Percentiles rank a stretch among this genome's conserved stretches.
Evolutionary conservation across 2,888 invertebrate genomes (phyloP).

Genomic region (Standfussiana lucernea): DNA sequence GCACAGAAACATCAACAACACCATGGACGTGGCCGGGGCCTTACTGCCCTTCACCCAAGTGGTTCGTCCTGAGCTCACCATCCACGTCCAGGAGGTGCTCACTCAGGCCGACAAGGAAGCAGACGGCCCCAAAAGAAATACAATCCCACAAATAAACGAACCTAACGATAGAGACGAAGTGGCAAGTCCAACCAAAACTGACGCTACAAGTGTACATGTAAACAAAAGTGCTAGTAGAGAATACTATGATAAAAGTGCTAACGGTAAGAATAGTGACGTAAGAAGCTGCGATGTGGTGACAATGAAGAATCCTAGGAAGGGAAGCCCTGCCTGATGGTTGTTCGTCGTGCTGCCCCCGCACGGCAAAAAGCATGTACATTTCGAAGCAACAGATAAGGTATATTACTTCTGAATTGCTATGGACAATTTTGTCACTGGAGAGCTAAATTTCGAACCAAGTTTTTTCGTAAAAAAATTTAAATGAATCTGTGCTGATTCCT

Average conservation of each 20-base stretch:
- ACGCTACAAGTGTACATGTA: constrained; percentile 50
- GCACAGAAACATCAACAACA: constrained; percentile 90
- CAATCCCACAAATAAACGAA: constrained; percentile 85
- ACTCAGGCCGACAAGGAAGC: constrained; percentile 81
- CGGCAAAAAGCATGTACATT: constrained; percentile 88
- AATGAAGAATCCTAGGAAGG: constrained; percentile 69
- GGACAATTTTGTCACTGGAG: constrained; percentile 50
- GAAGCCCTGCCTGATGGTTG: constrained; percentile 85
- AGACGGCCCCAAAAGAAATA: constrained; percentile 72
- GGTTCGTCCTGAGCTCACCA: constrained; percentile 86
- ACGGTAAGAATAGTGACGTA: constrained; percentile 62
- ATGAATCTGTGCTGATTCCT: background rate
- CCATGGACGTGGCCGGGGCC: constrained; percentile 89
- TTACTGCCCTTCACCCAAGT: constrained; percentile 87
- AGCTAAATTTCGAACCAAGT: constrained; percentile 59
- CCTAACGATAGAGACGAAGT: constrained; percentile 73
- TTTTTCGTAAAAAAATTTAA: constrained; percentile 2
- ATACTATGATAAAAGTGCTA: constrained; percentile 56
- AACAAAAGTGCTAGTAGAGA: constrained; percentile 51
- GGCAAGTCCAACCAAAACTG: constrained; percentile 51
- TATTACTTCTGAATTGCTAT: constrained; percentile 82
- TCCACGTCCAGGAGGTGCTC: constrained; percentile 87
- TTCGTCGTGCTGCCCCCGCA: constrained; percentile 84
- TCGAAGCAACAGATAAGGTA: constrained; percentile 85
- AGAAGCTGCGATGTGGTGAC: constrained; percentile 67